These are phyloP conservation scores for Callaeas wilsoni DNA, from an alignment of 2,113 vertebrate genomes.

Conservation along the genomic window DNA sequence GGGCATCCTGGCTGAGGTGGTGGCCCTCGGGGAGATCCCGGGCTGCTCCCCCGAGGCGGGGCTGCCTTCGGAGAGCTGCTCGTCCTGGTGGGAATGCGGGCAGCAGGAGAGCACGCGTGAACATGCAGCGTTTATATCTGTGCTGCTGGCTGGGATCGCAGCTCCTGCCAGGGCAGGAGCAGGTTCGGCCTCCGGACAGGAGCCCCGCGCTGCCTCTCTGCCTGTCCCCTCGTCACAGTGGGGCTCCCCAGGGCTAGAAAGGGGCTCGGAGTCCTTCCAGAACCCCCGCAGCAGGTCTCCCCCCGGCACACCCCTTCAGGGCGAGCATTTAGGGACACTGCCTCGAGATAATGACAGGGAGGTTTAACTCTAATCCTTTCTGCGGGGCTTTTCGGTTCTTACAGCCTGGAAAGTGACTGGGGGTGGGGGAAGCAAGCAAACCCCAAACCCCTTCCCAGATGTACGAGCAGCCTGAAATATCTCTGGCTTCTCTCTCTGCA, in stretches of 20 bases:
- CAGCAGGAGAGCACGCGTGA: neutral
- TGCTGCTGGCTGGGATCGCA: neutral
- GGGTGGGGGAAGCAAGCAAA: neutral
- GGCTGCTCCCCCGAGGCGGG: neutral
- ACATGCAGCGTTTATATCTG: rapidly evolving
- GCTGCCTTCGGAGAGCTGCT: neutral
- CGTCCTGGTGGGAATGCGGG: neutral
- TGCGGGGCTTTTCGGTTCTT: neutral
- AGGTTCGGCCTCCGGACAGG: neutral
- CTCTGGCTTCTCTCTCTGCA: neutral
- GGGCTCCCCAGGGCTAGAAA: neutral
- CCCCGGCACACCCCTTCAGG: rapidly evolving
- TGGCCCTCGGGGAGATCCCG: rapidly evolving
- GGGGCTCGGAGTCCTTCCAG: neutral
- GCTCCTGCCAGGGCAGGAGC: neutral
- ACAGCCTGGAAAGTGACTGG: neutral
- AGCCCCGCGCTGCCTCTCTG: neutral
- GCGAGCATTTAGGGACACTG: neutral
- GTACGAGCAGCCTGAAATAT: neutral
- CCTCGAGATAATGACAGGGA: neutral
- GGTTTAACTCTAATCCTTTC: neutral
- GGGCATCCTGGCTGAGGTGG: neutral
- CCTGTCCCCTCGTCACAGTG: neutral
- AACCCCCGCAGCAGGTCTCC: neutral
- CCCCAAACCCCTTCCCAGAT: neutral